These are phyloP conservation scores for Prorops nasuta DNA, from an alignment of 1,140 invertebrate species.

Conservation along the genomic window DNA sequence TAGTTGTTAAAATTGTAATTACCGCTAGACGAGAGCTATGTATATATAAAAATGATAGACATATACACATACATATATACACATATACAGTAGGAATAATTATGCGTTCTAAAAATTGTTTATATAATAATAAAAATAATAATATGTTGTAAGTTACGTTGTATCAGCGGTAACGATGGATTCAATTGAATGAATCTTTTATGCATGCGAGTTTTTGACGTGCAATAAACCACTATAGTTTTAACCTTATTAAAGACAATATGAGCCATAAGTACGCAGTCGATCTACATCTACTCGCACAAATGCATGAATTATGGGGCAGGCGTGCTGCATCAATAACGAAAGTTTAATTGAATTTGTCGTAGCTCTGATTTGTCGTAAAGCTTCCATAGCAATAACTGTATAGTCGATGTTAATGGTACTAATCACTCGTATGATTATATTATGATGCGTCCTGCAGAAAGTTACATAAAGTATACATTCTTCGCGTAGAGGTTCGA, in stretches of 20 bases:
- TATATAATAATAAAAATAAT: constrained; percentile 42
- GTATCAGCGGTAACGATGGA: constrained; percentile 41
- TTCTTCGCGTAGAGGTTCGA: constrained; percentile 43
- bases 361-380: constrained; percentile 43
- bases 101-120: constrained; percentile 37
- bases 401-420: constrained; percentile 53
- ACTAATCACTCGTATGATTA: constrained; percentile 40
- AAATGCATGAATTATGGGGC: not conserved
- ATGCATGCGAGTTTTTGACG: constrained; percentile 3
- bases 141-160: constrained; percentile 46
- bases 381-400: constrained; percentile 55
- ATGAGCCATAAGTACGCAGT: constrained; percentile 11
- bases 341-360: constrained; percentile 46
- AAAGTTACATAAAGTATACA: constrained; percentile 33
- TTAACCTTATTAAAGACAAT: constrained; percentile 40
- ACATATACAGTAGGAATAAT: constrained; percentile 36
- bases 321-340: not conserved
- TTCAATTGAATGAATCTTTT: constrained; percentile 37
- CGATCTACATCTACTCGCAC: not conserved
- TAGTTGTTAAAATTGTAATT: constrained; percentile 44
- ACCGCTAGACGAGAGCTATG: constrained; percentile 51
- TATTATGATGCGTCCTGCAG: constrained; percentile 22
- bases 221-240: constrained; percentile 29
- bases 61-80: no score
- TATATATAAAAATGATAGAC: no score